Evolutionary conservation across 2,797 vertebrate species (phyloP).

Genomic region (Loris lydekkerianus): DNA sequence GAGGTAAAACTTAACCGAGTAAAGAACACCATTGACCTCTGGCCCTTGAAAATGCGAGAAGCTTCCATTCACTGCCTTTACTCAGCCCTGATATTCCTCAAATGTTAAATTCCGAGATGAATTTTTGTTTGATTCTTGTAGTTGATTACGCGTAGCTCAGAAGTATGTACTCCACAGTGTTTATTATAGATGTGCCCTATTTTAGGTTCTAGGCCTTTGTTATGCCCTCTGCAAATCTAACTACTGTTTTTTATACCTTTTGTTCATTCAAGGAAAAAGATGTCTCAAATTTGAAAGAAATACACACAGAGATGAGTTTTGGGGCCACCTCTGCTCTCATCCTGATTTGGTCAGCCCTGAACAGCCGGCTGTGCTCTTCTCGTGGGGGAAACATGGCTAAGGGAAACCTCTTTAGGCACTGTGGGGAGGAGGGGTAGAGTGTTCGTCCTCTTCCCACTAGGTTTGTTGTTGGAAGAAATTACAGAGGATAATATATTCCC

Average conservation of each 20-base stretch:
- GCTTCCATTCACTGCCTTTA: constrained; percentile 63
- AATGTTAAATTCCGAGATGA: constrained; percentile 61
- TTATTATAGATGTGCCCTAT: neutral
- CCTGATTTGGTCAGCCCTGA: neutral
- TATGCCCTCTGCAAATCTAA: neutral
- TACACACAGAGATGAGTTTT: neutral
- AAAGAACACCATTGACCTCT: constrained; percentile 77
- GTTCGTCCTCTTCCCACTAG: constrained; percentile 76
- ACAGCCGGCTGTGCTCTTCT: neutral
- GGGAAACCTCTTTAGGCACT: neutral
- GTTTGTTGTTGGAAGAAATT: constrained; percentile 79
- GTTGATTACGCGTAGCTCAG: neutral
- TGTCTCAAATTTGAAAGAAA: neutral
- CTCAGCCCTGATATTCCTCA: constrained; percentile 71
- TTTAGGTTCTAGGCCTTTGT: neutral
- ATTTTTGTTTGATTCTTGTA: constrained; percentile 51
- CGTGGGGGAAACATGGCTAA: neutral
- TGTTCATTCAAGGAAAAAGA: neutral
- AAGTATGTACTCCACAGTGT: neutral
- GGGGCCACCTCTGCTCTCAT: neutral
- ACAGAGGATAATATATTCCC: constrained; percentile 61
- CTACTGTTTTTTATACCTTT: neutral
- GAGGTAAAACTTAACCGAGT: constrained; percentile 78
- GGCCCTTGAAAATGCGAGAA: constrained; percentile 71
- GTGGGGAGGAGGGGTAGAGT: constrained; percentile 71